Evolutionary conservation across 2,888 invertebrate genomes (phyloP), one percentile per base, ranked within the genome.

Genomic region (Pollenia amentaria): DNA sequence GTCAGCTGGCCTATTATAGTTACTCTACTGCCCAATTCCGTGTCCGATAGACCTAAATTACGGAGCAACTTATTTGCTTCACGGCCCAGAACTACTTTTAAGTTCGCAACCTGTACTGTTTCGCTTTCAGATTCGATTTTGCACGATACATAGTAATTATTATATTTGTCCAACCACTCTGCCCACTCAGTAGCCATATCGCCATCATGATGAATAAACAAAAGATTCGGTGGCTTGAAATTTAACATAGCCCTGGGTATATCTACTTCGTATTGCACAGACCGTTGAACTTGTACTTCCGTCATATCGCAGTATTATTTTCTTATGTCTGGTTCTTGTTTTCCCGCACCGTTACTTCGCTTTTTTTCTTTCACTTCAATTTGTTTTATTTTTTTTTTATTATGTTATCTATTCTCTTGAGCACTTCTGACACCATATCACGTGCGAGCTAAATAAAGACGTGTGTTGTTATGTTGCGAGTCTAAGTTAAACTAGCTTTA

Each of bases 151-250:
- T 70, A 70, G 21, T 67, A 48, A 21, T 72, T 70, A 29, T 55
- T 70, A 70, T 42, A 70, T 51, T 40, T 8, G 14, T 69, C 69
- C 44, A 67, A 29, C 51, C 53, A 51, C 29, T 69, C 51, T 2
- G 70, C 48, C 48, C 38, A 67, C 21, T 21, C 21, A 21, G 21
- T 3, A 21, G 21, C 21, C 21, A 21, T 21, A 21, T 70, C 70
- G 70, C 69, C 51, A 38, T 69, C 69, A 53, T 69, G 69, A 69
- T 53, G 69, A 69, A 69, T 16, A 55, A 53, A 70, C 53, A 70
- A 70, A 53, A 53, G 53, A 53, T 53, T 70, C 53, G 53, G 51
- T 42, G 42, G 70, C 42, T 53, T 70, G 40, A 70, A 70, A 53
- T 70, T 70, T 55, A 11, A 12, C 53, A 70, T 70, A 40, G 18